A percentile compares a stretch with the other conserved stretches of the same genome.
Evolutionary conservation across 2,888 invertebrate species (phyloP).

Genomic region (Griposia aprilina): DNA sequence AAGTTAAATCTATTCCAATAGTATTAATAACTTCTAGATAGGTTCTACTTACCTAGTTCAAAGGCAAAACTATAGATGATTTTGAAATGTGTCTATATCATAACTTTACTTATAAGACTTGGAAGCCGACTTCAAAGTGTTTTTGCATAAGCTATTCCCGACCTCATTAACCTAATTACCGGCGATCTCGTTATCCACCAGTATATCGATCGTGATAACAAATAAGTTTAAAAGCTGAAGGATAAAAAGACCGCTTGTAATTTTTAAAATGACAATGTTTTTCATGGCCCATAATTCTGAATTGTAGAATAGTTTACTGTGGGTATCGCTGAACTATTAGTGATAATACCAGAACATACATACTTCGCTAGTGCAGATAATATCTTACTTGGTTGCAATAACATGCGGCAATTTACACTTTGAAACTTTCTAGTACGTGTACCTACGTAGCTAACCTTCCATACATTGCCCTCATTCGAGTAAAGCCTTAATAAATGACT

Average conservation of each 20-base stretch:
- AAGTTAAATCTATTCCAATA: not conserved
- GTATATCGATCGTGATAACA: conserved; percentile 9
- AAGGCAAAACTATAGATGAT: not conserved
- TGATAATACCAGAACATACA: not conserved
- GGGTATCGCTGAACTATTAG: conserved; percentile 1
- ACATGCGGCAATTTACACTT: conserved; percentile 13
- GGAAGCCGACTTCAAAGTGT: not conserved
- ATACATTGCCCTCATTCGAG: conserved; percentile 29
- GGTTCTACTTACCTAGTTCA: not conserved
- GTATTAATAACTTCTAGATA: not conserved
- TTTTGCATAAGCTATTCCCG: conserved; percentile 14
- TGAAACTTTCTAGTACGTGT: not conserved
- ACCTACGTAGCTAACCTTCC: not conserved
- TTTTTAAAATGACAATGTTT: conserved; percentile 8
- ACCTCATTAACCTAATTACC: conserved; percentile 27
- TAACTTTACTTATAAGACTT: not conserved
- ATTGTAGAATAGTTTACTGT: not conserved
- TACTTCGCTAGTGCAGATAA: conserved; percentile 8
- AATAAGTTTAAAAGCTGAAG: not conserved
- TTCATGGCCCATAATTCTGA: not conserved
- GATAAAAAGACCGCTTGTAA: not conserved
- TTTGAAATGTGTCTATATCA: not conserved
- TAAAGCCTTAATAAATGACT: conserved; percentile 33
- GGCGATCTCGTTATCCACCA: conserved; percentile 9
- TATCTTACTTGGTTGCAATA: conserved; percentile 35